These are phyloP conservation scores for Caenorhabditis sp. DNA, from an alignment of 2,888 invertebrate genomes.

Conservation along the genomic window DNA sequence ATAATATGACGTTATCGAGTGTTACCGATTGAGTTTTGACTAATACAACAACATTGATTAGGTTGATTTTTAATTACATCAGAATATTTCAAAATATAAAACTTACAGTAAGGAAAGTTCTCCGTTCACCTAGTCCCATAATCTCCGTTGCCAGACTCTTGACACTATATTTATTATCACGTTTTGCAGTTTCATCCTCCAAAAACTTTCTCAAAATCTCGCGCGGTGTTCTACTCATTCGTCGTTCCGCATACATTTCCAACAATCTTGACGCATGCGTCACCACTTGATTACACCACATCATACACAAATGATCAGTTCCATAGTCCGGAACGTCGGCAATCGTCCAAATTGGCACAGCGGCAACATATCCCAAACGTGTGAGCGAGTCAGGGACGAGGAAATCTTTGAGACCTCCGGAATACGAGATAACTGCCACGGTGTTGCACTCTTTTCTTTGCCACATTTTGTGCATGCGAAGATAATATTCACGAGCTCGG, in stretches of 20 bases:
- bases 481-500: constrained; percentile 8
- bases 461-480: constrained; percentile 15
- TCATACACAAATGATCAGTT: constrained; percentile 70
- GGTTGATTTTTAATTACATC: too few species aligned
- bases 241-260: background rate
- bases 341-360: constrained; percentile 33
- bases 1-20: too few species aligned
- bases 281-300: constrained; percentile 71
- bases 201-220: background rate
- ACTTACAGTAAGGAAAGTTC: background rate
- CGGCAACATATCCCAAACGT: background rate
- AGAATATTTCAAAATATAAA: too few species aligned
- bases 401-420: constrained; percentile 61
- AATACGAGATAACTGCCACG: constrained; percentile 54
- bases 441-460: background rate
- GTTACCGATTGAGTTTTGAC: too few species aligned
- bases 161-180: background rate
- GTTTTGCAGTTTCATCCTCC: background rate
- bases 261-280: constrained; percentile 33
- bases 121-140: too few species aligned
- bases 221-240: background rate
- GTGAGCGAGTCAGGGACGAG: constrained; percentile 39
- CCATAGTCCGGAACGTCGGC: constrained; percentile 36
- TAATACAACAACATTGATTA: too few species aligned
- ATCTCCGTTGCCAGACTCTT: background rate